Evolutionary conservation across 2,888 invertebrate species (phyloP).

Genomic region (Hemaris fuciformis): DNA sequence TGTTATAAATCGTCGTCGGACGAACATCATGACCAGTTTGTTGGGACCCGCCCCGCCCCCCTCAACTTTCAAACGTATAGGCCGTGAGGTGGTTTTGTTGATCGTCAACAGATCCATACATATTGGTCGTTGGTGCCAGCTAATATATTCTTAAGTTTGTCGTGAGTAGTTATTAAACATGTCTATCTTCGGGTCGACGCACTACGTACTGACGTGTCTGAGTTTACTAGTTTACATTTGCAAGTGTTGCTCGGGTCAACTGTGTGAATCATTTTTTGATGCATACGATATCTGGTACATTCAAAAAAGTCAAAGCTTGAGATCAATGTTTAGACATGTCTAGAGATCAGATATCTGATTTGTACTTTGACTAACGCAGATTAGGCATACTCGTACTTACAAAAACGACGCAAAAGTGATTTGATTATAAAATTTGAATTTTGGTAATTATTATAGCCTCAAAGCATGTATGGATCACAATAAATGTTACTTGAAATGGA

Average conservation of each 20-base stretch:
- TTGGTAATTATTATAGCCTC: too few species aligned
- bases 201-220: background rate
- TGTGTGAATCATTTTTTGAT: background rate
- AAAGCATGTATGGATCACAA: too few species aligned
- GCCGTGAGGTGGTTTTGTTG: background rate
- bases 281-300: background rate
- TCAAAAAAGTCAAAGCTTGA: background rate
- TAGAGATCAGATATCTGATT: too few species aligned
- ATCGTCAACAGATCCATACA: constrained; percentile 41
- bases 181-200: constrained; percentile 9
- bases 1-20: background rate
- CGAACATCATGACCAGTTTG: background rate
- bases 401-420: too few species aligned
- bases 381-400: too few species aligned
- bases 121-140: constrained; percentile 56
- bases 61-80: background rate
- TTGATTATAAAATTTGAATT: too few species aligned
- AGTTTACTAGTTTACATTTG: background rate
- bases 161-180: constrained; percentile 54
- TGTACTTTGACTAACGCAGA: too few species aligned
- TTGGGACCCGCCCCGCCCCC: background rate
- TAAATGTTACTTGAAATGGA: too few species aligned
- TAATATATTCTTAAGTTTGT: constrained; percentile 59
- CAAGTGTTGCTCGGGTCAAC: background rate
- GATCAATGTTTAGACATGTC: too few species aligned